Percentiles rank a stretch among this genome's conserved stretches.
Evolutionary conservation across 1,140 invertebrate genomes (phyloP).

Genomic region (Anadara kagoshimensis): DNA sequence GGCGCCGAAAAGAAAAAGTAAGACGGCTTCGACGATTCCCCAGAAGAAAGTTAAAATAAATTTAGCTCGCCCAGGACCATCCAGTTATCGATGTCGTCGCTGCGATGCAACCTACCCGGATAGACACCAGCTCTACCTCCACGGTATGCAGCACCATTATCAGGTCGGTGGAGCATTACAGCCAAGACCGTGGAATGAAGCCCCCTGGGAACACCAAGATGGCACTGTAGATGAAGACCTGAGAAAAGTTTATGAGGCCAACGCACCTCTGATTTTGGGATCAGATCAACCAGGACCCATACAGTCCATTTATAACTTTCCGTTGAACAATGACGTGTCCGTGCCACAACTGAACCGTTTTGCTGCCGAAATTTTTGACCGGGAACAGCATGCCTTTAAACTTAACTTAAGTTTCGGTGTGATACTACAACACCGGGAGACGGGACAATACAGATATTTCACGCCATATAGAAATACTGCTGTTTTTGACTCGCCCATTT

Average conservation of each 20-base stretch:
- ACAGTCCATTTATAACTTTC: constrained; percentile 20
- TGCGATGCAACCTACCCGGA: neutral
- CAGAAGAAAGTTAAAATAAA: too few relatives aligned
- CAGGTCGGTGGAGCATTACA: too few relatives aligned
- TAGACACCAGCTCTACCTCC: too few relatives aligned
- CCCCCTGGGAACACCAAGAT: neutral
- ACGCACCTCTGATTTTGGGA: constrained; percentile 19
- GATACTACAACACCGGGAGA: constrained; percentile 12
- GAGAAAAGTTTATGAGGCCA: constrained; percentile 16
- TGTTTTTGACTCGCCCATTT: constrained; percentile 18
- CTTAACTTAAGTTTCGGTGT: constrained; percentile 23
- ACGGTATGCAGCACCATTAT: too few relatives aligned
- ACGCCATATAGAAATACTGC: constrained; percentile 6
- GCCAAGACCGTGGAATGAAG: neutral
- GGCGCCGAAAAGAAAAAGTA: too few relatives aligned
- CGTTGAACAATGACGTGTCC: constrained; percentile 18
- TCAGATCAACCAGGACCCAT: neutral
- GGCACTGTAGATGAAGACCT: constrained; percentile 1
- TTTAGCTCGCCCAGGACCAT: too few relatives aligned
- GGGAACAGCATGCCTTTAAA: constrained; percentile 21
- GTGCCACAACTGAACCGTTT: constrained; percentile 10
- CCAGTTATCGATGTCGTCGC: neutral
- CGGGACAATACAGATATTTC: constrained; percentile 29
- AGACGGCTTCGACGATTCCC: too few relatives aligned
- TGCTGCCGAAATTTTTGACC: constrained; percentile 10